Percentiles rank a stretch among this genome's conserved stretches.
Conservation (phyloP, 2,888 invertebrate species). For the Thera britannica region DNA sequence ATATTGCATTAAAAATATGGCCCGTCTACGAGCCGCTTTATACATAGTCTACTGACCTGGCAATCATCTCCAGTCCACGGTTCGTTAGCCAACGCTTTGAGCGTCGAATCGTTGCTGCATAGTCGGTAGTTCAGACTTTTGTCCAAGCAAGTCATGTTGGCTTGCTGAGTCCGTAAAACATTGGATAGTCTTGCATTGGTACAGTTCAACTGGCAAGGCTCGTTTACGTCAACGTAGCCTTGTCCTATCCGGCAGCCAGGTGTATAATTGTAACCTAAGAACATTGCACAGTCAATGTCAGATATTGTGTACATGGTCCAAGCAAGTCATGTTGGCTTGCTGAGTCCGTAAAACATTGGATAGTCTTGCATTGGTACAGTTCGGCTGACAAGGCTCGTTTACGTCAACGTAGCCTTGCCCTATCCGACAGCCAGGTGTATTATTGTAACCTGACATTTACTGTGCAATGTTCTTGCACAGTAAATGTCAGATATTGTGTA, state of each 20-base stretch:
- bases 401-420: slow-evolving; percentile 63
- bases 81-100: slow-evolving; percentile 44
- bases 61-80: slow-evolving; percentile 46
- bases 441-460: slow-evolving; percentile 58
- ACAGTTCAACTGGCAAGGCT: slow-evolving; percentile 66
- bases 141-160: slow-evolving; percentile 69
- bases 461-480: too few relatives aligned
- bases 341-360: slow-evolving; percentile 47
- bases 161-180: slow-evolving; percentile 48
- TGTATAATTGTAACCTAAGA: slow-evolving; percentile 55
- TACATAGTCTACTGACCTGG: slow-evolving; percentile 46
- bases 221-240: slow-evolving; percentile 65
- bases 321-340: slow-evolving; percentile 66
- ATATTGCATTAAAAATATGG: too few relatives aligned
- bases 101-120: slow-evolving; percentile 48
- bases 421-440: slow-evolving; percentile 59
- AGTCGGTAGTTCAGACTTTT: slow-evolving; percentile 57
- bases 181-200: slow-evolving; percentile 48
- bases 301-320: slow-evolving; percentile 37
- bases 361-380: slow-evolving; percentile 56
- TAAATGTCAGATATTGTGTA: too few relatives aligned
- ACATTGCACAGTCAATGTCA: background rate
- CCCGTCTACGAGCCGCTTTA: background rate
- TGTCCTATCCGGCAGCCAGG: slow-evolving; percentile 61
- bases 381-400: slow-evolving; percentile 64